Evolutionary conservation across 2,113 vertebrate genomes (phyloP).

Genomic region (Neodontobutis hainanensis): DNA sequence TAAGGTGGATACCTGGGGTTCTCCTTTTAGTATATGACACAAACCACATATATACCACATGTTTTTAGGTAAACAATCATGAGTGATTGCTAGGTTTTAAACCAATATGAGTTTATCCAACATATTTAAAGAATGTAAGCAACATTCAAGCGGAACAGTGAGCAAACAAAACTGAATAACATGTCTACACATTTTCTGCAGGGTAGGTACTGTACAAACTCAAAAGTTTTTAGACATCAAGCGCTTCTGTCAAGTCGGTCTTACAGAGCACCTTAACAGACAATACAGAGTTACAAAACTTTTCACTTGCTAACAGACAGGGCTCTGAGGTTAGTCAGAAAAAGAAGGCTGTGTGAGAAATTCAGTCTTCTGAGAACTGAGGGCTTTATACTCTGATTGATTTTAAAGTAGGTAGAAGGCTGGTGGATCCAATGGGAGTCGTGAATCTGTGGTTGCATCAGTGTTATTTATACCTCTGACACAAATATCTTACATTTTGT

Average conservation of each 20-base stretch:
- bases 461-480: constrained; percentile 37
- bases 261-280: constrained; percentile 4
- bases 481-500: constrained; percentile 4
- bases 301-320: constrained; percentile 15
- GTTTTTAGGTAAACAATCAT: no score
- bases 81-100: no score
- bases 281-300: constrained; percentile 26
- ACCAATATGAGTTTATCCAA: no score
- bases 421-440: constrained; percentile 35
- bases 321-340: constrained; percentile 27
- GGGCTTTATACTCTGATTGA: constrained; percentile 54
- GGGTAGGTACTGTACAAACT: neutral
- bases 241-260: neutral
- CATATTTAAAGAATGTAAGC: neutral
- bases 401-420: constrained; percentile 60
- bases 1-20: neutral
- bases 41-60: neutral
- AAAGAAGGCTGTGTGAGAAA: constrained; percentile 22
- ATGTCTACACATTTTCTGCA: constrained; percentile 3
- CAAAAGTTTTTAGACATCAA: constrained; percentile 11
- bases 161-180: neutral
- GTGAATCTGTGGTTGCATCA: constrained; percentile 17
- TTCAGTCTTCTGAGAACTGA: constrained; percentile 36
- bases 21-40: neutral
- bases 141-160: neutral